Evolutionary conservation across 92 coral and sea anemone species (phyloP), one percentile per base, ranked within the genome.

Genomic region (Virgularia gustaviana): DNA sequence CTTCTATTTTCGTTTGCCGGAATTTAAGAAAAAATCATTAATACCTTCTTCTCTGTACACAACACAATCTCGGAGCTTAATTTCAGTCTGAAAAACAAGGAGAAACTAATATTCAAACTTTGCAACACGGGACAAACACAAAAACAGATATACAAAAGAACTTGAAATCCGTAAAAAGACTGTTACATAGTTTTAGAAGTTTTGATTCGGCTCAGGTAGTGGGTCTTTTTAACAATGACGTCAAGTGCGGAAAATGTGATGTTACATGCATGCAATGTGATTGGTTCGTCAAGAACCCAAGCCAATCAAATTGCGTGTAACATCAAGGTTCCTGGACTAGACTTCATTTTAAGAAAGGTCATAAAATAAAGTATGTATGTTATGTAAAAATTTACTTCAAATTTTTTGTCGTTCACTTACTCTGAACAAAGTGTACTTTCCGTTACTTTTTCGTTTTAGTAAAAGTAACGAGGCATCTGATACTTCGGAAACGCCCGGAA

Each of bases 401-500:
- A 25, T 2, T 15, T 28, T 43, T 36, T 55, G 9, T 30, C 12
- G 47, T 1, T 25, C 11, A 36, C 83, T 42, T 58, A 92, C 98
- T 88, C 84, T 87, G 45, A 89, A 85, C 71, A 92, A 81, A 12
- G 94, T 92, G 85, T 89, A 92, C 65, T 89, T 92, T 35, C 98
- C 98, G 54, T 85, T 92, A 73, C 81, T 79, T 39, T 92, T 92
- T 82, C 88, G 88, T 73, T 83, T 92, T 5, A 92, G 89, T 53
- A 92, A 65, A 45, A 92, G 90, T 12, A 92, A 58, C 22, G 88
- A 87, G 24, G 98, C 98, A 18, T 92, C 96, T 6, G 94, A 84
- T 25, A 86, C 87, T n/a, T 92, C 98, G 0, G 90, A 72, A 23
- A 82, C 88, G 19, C 80, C 73, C 18, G 98, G 98, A 36, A 89